Evolutionary conservation across 2,888 invertebrate species (phyloP).

Genomic region (Rugalucina vietnamica): DNA sequence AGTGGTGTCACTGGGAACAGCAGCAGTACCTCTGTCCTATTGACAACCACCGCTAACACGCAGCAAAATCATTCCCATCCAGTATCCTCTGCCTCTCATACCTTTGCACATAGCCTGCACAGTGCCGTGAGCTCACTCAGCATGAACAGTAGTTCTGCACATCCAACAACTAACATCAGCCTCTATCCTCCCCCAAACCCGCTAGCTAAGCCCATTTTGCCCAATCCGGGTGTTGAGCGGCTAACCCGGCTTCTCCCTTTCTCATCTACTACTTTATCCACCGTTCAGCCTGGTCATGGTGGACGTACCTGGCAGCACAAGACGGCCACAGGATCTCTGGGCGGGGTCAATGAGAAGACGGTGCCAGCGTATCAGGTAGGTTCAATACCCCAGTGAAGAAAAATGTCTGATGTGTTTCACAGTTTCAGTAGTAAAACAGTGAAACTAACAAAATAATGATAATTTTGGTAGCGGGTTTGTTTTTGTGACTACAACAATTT

Average conservation of each 20-base stretch:
- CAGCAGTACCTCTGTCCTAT: not conserved
- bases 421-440: too few relatives aligned
- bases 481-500: too few relatives aligned
- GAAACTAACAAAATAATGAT: too few relatives aligned
- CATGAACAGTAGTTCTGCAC: constrained; percentile 31
- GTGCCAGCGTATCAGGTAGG: constrained; percentile 76
- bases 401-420: too few relatives aligned
- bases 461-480: too few relatives aligned
- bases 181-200: constrained; percentile 67
- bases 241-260: constrained; percentile 58
- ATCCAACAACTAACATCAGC: constrained; percentile 61
- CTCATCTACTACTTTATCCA: constrained; percentile 67
- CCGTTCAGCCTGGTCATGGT: constrained; percentile 73
- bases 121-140: constrained; percentile 7
- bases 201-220: constrained; percentile 62
- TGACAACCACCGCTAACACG: not conserved
- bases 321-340: constrained; percentile 66
- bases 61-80: not conserved
- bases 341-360: constrained; percentile 75
- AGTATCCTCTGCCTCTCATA: not conserved
- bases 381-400: too few relatives aligned
- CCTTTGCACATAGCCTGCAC: not conserved
- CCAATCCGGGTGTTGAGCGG: constrained; percentile 41
- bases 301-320: constrained; percentile 72
- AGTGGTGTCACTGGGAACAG: constrained; percentile 14